phyloP scores from a whole-genome alignment of 2,888 invertebrate genomes.

The Quadriops clusia region DNA sequence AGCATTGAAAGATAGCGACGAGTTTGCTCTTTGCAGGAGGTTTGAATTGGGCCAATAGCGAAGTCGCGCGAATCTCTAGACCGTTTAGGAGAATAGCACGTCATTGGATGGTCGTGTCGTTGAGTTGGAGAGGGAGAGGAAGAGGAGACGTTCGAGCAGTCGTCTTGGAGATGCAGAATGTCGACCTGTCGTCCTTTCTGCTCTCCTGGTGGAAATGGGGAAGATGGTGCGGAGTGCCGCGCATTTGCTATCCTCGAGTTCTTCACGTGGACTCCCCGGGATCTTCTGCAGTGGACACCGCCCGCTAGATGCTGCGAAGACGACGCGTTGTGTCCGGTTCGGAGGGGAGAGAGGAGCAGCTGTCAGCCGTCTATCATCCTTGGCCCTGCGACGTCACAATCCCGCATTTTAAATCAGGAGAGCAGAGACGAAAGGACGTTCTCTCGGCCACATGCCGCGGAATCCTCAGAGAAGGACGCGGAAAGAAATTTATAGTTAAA shows the following conservation, averaged over 20 bases:
- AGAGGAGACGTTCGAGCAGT: too few species aligned
- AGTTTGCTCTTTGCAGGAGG: too few species aligned
- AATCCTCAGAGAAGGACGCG: too few species aligned
- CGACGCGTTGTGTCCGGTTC: conserved; percentile 6
- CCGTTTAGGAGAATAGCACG: too few species aligned
- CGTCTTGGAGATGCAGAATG: too few species aligned
- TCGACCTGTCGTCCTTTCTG: conserved; percentile 22
- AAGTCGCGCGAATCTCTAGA: too few species aligned
- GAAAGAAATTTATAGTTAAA: too few species aligned
- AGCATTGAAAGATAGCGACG: too few species aligned
- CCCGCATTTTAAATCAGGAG: conserved; percentile 30
- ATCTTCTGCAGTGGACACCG: conserved; percentile 16
- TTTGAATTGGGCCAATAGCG: too few species aligned
- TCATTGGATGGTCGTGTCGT: too few species aligned
- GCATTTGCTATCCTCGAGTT: conserved; percentile 27
- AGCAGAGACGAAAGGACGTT: conserved; percentile 22
- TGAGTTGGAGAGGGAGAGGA: too few species aligned
- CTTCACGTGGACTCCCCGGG: conserved; percentile 24
- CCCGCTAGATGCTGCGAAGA: conserved; percentile 2
- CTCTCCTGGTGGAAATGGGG: conserved; percentile 29
- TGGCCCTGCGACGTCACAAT: conserved; percentile 37
- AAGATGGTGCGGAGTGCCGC: conserved; percentile 36
- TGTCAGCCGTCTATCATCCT: conserved; percentile 39
- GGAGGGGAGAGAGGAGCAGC: conserved; percentile 22
- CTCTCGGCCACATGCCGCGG: too few species aligned